Evolutionary conservation across 2,888 invertebrate species (phyloP), one percentile per base, ranked within the genome.

Genomic region (Dicroscelio sp.): DNA sequence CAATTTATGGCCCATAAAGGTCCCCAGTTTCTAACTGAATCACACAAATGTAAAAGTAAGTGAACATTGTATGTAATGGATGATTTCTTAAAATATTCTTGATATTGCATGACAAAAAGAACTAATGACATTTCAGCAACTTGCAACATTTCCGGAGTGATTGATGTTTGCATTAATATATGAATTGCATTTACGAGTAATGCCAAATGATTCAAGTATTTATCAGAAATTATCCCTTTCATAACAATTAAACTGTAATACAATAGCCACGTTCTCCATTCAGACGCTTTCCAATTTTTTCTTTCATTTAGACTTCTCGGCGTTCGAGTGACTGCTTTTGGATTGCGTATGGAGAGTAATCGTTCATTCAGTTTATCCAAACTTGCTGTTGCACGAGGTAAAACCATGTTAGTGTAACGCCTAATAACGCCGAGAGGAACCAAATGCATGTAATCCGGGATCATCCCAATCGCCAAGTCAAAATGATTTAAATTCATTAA

Each of bases 1-100:
- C 82, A 80, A 75, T 87, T 87, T 8, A 82, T 75, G 0, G 27
- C 76, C 78, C 78, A 86, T 20, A 86, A 78, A 35, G 78, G 86
- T 10, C 78, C 86, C 86, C 86, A 86, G 33, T 76, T 84, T 71
- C 25, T 6, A 23, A 84, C 65, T 17, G 60, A 33, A 4, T 76
- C 35, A 67, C 73, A 63, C 27, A 84, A 38, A 33, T 84, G 84
- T 10, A 84, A 35, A 4, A 84, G 17, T 38, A 84, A 75, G 35
- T 84, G 75, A 20, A 84, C 1, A 23, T 84, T 84, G 33, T 75
- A 84, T 30, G 80, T 82, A n/a, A 82, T 69, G 8, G 55, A 55
- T 1, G 80, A 58, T 82, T 67, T 69, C 8, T 14, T 14, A 69
- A 82, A 82, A 58, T 69, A 69, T 2, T 55, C 25, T 82, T 82